These are phyloP conservation scores for Patiria pectinifera DNA, from an alignment of 53 echinoderm and acorn worm genomes.

Conservation along the genomic window DNA sequence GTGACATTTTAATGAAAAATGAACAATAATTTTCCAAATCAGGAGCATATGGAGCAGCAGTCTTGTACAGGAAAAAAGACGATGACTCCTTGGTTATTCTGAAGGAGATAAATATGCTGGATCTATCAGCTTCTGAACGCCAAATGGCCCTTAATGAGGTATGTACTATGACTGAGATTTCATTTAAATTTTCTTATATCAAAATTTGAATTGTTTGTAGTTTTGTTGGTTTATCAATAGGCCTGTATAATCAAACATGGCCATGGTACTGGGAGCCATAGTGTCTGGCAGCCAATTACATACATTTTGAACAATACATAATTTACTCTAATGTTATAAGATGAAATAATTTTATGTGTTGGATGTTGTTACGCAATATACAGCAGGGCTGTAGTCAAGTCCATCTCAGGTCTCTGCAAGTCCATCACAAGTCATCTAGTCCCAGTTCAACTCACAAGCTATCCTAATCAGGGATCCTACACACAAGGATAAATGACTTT, in stretches of 20 bases:
- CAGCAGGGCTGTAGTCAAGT: too few species aligned
- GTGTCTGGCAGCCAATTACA: too few species aligned
- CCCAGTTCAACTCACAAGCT: too few species aligned
- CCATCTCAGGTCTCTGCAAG: too few species aligned
- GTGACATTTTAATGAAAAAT: background rate
- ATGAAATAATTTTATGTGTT: too few species aligned
- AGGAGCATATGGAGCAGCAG: slow-evolving; percentile 99
- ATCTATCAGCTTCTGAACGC: slow-evolving; percentile 92
- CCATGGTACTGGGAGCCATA: background rate
- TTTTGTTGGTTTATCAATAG: background rate
- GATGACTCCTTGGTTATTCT: slow-evolving; percentile 97
- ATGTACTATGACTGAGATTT: background rate
- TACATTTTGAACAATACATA: too few species aligned
- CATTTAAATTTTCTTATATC: background rate
- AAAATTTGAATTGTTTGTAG: background rate
- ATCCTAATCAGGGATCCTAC: too few species aligned
- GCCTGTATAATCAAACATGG: background rate
- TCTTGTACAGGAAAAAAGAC: slow-evolving; percentile 97
- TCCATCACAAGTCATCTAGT: too few species aligned
- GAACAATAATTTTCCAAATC: background rate
- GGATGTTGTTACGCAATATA: too few species aligned
- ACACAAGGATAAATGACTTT: too few species aligned
- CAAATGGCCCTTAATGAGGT: slow-evolving; percentile 99
- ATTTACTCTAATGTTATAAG: too few species aligned
- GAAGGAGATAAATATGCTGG: slow-evolving; percentile 99